phyloP scores from a whole-genome alignment of 1,140 invertebrate species.

The Trichomalopsis sarcophagae region DNA sequence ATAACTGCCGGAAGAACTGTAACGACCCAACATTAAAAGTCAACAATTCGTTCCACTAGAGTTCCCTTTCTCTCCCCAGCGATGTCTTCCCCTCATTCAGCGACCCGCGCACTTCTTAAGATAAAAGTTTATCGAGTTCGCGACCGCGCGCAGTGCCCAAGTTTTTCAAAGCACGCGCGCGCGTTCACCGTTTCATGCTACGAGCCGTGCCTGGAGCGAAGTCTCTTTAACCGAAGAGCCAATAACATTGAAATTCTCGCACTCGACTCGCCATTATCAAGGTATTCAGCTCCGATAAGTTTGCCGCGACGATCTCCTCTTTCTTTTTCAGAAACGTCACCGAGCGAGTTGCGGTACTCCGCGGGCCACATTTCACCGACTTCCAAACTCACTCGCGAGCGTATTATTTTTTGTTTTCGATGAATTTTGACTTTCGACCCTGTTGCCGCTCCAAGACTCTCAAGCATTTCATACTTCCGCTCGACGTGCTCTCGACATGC shows the following conservation, averaged over 20 bases:
- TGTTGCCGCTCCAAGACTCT: no score
- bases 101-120: background rate
- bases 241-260: slow-evolving; percentile 50
- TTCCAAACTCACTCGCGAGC: background rate
- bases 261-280: slow-evolving; percentile 40
- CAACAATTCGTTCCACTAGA: no score
- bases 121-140: background rate
- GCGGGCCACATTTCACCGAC: background rate
- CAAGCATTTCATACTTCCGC: no score
- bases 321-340: background rate
- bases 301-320: background rate
- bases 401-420: background rate
- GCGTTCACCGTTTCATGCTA: slow-evolving; percentile 11
- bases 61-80: no score
- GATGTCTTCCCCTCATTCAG: background rate
- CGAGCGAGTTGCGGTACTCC: background rate
- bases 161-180: slow-evolving; percentile 34
- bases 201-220: background rate
- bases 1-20: no score
- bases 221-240: slow-evolving; percentile 21
- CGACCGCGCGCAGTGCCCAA: background rate
- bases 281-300: slow-evolving; percentile 36
- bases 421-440: background rate
- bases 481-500: no score
- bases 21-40: no score